Conservation (phyloP, 1,140 invertebrate genomes). For the Drosophila tani region DNA sequence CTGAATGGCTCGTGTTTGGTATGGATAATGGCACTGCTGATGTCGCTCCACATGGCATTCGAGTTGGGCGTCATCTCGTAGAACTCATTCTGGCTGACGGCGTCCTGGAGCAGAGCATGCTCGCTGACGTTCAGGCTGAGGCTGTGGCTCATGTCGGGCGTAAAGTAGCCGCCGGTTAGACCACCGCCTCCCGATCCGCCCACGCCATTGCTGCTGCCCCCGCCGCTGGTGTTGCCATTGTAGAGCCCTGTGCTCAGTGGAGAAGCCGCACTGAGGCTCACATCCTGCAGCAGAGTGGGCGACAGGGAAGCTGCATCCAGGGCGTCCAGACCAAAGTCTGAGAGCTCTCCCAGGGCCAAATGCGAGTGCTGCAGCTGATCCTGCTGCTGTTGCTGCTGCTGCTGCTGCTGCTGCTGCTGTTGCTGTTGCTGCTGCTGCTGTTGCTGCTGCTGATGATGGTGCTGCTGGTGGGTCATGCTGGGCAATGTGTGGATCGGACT, state of each 20-base stretch:
- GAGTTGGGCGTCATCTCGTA: slow-evolving; percentile 77
- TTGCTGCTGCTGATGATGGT: slow-evolving; percentile 56
- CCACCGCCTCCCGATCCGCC: slow-evolving; percentile 4
- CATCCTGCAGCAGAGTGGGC: slow-evolving; percentile 80
- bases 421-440: slow-evolving; percentile 57
- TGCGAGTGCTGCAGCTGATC: slow-evolving; percentile 47
- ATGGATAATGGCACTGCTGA: slow-evolving; percentile 78
- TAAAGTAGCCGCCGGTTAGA: slow-evolving; percentile 36
- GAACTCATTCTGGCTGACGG: slow-evolving; percentile 40
- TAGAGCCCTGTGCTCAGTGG: slow-evolving; percentile 54
- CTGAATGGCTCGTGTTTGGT: slow-evolving; percentile 89
- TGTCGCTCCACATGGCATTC: slow-evolving; percentile 84
- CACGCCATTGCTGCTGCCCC: slow-evolving; percentile 18
- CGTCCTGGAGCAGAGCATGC: slow-evolving; percentile 59
- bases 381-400: slow-evolving; percentile 18
- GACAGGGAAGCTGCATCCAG: slow-evolving; percentile 78
- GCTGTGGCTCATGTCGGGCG: slow-evolving; percentile 58
- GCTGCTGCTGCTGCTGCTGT: slow-evolving; percentile 41
- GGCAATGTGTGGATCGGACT: slow-evolving; percentile 69
- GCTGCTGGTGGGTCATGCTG: slow-evolving; percentile 67
- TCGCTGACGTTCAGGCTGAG: slow-evolving; percentile 61
- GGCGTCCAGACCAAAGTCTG: slow-evolving; percentile 76
- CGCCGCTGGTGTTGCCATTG: slow-evolving; percentile 56
- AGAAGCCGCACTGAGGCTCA: slow-evolving; percentile 71
- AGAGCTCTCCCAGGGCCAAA: slow-evolving; percentile 67